Base-by-base conservation (phyloP, 2,113 vertebrate species). In the Crotalus horridus region DNA sequence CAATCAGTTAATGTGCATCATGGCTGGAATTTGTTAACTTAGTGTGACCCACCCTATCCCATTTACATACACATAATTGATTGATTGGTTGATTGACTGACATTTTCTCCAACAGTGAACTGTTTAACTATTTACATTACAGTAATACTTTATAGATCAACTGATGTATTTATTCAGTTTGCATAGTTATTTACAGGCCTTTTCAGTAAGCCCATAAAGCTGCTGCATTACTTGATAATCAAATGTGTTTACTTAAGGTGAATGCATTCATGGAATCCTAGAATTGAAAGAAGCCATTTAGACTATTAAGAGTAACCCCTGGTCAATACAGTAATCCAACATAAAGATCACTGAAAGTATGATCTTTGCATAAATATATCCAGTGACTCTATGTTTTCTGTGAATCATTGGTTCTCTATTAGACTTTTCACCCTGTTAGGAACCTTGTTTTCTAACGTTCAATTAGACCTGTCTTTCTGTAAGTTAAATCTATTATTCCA, bases 21-120 rank as follows among this genome's bases (percentile, higher is more conserved):
- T 54, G 3, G 29, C 69, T 93, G 11, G 56, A 58, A 87, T 94
- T 93, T 94, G 85, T 85, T 87, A 43, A 92, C 89, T 93, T 54
- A 58, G 24, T 64, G 5, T 89, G 26, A 56, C 87, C 74, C 74
- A 0, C 59, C 69, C 0, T 61, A 46, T 24, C 3, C 69, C 91
- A 61, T 53, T 91, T 88, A 46, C 39, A 3, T 23, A 64, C 26
- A 33, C 94, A 56, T 81, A 85, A 33, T 87, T 56, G 29, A 64
- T n/a, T 61, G 59, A 61, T 61, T n/a, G n/a, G n/a, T n/a, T n/a
- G n/a, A n/a, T n/a, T n/a, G n/a, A n/a, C n/a, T 29, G 2, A 39
- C 69, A 39, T 0, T 74, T 17, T 86, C 7, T 88, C 88, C 21
- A 94, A 87, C 9, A 29, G 5, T 87, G 54, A 61, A 15, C 2